Conservation (phyloP, 1,140 invertebrate genomes). For the Cataglyphis hispanica region DNA sequence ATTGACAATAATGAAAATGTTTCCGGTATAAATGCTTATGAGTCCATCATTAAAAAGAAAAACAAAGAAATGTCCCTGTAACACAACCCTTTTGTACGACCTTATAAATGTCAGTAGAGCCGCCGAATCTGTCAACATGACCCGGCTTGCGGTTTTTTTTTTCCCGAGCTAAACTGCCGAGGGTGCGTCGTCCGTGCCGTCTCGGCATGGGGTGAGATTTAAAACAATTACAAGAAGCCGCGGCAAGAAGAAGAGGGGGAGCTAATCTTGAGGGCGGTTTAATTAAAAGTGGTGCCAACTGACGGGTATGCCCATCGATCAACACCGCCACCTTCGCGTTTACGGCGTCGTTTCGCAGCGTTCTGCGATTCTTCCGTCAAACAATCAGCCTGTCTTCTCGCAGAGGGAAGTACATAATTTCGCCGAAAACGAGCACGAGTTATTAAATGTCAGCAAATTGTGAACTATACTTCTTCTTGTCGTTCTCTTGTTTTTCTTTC, state of each 20-base stretch:
- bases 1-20: background rate
- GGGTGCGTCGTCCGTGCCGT: constrained; percentile 70
- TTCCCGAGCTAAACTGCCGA: constrained; percentile 76
- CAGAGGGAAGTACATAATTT: constrained; percentile 60
- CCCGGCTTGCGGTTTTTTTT: constrained; percentile 82
- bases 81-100: constrained; percentile 67
- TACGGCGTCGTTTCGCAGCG: constrained; percentile 69
- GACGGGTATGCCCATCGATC: constrained; percentile 86
- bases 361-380: constrained; percentile 67
- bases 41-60: constrained; percentile 67
- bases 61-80: constrained; percentile 66
- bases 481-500: background rate
- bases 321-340: constrained; percentile 81
- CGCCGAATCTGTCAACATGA: constrained; percentile 83
- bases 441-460: constrained; percentile 62
- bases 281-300: constrained; percentile 87
- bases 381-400: constrained; percentile 54
- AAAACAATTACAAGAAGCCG: constrained; percentile 85
- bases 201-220: constrained; percentile 81
- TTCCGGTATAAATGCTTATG: constrained; percentile 9
- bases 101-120: constrained; percentile 82
- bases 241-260: constrained; percentile 73
- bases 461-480: constrained; percentile 52
- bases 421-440: constrained; percentile 55
- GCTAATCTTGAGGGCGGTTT: constrained; percentile 86